These are phyloP conservation scores for Osmerus eperlanus DNA, from an alignment of 2,113 vertebrate genomes.

Conservation along the genomic window DNA sequence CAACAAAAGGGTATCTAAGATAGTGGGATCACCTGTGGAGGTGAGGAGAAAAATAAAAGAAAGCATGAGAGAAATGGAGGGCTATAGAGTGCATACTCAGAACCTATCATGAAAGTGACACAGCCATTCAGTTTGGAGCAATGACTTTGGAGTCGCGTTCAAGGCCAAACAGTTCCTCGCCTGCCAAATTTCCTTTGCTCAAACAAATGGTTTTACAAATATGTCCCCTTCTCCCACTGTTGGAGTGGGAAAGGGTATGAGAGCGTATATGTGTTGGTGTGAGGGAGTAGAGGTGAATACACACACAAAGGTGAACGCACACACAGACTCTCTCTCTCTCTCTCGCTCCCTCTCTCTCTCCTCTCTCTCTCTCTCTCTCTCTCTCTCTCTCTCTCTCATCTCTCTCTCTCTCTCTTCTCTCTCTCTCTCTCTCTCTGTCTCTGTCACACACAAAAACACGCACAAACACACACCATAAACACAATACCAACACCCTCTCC, in stretches of 20 bases:
- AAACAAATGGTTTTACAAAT: constrained; percentile 63
- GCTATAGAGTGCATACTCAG: constrained; percentile 40
- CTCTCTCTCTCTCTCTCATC: no score
- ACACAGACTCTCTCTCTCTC: not conserved
- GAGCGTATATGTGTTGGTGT: not conserved
- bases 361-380: no score
- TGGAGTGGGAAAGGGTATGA: constrained; percentile 35
- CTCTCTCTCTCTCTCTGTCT: no score
- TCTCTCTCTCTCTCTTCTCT: no score
- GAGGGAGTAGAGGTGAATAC: not conserved
- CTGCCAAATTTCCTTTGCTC: constrained; percentile 64
- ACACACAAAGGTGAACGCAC: not conserved
- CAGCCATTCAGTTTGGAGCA: constrained; percentile 46
- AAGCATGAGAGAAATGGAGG: constrained; percentile 38
- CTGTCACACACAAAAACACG: not conserved
- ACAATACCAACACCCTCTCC: not conserved
- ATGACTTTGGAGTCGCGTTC: constrained; percentile 71
- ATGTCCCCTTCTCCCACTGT: constrained; percentile 46
- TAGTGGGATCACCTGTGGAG: constrained; percentile 42
- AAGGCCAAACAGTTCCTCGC: constrained; percentile 60
- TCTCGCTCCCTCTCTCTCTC: no score
- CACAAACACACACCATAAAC: constrained; percentile 3
- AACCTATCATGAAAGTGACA: constrained; percentile 58
- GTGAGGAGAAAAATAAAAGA: constrained; percentile 17
- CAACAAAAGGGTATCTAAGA: not conserved